Percentiles rank a stretch among this genome's conserved stretches.
These are phyloP conservation scores for Microcaecilia unicolor DNA, from an alignment of 2,797 vertebrate genomes.

Conservation along the genomic window DNA sequence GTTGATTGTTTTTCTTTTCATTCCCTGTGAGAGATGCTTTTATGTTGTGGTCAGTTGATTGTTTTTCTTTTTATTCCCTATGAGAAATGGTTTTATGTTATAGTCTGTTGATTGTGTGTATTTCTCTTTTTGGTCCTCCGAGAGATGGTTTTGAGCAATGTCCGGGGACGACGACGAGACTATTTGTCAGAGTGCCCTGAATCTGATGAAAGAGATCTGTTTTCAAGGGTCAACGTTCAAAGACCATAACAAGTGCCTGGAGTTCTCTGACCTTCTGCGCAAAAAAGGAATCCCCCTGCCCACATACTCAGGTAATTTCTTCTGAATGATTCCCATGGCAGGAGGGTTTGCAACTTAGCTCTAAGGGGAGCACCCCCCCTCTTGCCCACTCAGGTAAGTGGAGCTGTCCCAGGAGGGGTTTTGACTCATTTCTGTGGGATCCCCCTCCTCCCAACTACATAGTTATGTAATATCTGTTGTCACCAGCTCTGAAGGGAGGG, in stretches of 20 bases:
- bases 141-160: slow-evolving; percentile 49
- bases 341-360: too few relatives aligned
- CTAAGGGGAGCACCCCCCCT: too few relatives aligned
- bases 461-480: too few relatives aligned
- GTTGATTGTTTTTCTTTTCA: too few relatives aligned
- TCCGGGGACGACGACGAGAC: slow-evolving; percentile 90
- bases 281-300: slow-evolving; percentile 54
- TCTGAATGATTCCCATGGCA: too few relatives aligned
- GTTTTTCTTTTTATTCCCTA: too few relatives aligned
- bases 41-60: too few relatives aligned
- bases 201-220: slow-evolving; percentile 79
- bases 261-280: slow-evolving; percentile 71
- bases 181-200: slow-evolving; percentile 75
- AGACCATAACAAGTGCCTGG: slow-evolving; percentile 74
- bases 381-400: slow-evolving; percentile 74
- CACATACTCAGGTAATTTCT: slow-evolving; percentile 73
- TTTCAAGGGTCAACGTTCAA: slow-evolving; percentile 62
- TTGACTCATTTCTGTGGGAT: neutral
- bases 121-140: too few relatives aligned
- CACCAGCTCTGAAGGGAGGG: too few relatives aligned
- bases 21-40: too few relatives aligned
- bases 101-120: too few relatives aligned
- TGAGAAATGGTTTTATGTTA: too few relatives aligned
- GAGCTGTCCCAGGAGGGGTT: neutral
- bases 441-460: neutral